These are phyloP conservation scores for Paracentrotus lividus DNA, from an alignment of 53 echinoderm and acorn worm genomes.

Conservation along the genomic window DNA sequence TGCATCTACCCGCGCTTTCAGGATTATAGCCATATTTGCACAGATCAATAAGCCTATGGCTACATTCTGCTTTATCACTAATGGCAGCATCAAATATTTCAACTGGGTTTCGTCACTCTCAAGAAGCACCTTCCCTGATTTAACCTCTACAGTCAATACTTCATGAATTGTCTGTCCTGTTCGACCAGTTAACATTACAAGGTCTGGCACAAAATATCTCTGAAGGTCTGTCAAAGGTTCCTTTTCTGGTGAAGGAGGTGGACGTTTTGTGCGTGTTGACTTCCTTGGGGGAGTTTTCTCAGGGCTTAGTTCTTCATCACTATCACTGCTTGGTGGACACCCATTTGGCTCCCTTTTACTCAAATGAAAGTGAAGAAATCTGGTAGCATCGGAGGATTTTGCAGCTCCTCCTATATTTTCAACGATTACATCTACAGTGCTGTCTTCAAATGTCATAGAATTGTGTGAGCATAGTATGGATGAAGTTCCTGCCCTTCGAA, in stretches of 20 bases:
- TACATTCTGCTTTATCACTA: conserved; percentile 57
- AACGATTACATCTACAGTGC: conserved; percentile 54
- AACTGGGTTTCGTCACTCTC: conserved; percentile 52
- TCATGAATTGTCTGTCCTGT: conserved; percentile 49
- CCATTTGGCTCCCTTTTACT: conserved; percentile 21
- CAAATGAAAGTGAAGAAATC: conserved; percentile 46
- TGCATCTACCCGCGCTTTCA: conserved; percentile 55
- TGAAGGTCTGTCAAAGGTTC: conserved; percentile 28
- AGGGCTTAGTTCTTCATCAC: conserved; percentile 43
- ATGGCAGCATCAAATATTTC: conserved; percentile 59
- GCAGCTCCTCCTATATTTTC: conserved; percentile 51
- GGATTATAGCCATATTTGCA: conserved; percentile 54
- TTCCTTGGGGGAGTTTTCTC: conserved; percentile 59
- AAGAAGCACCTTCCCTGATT: conserved; percentile 46
- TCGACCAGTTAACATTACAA: conserved; percentile 55
- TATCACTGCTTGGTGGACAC: conserved; percentile 19
- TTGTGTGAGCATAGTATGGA: conserved; percentile 39
- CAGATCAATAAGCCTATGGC: conserved; percentile 60
- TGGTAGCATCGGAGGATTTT: conserved; percentile 53
- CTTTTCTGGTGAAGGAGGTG: conserved; percentile 38
- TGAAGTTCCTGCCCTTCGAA: conserved; percentile 54
- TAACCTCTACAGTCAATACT: conserved; percentile 52
- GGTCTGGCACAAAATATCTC: conserved; percentile 55
- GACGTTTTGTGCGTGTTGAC: conserved; percentile 27
- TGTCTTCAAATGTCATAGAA: conserved; percentile 39